Base-by-base conservation (phyloP, 2,888 invertebrate genomes). In the Temnothorax ravouxi region DNA sequence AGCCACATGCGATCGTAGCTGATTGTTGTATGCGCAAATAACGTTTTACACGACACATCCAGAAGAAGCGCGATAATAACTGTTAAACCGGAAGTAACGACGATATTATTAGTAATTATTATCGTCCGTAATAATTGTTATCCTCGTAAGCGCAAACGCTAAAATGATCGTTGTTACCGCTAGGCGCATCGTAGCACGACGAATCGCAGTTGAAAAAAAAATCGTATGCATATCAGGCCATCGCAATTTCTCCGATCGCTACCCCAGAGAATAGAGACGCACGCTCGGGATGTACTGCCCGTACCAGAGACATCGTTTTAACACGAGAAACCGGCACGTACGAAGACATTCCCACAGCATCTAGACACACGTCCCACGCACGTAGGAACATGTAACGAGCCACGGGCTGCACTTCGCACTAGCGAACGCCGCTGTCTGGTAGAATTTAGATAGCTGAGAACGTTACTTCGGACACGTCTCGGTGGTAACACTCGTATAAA, bases 131-230 rank as follows among this genome's bases (percentile, higher is more conserved):
- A 86, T 83, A 62, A 80, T 80, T 74, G 80, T 80, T 85, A 67
- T 79, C 75, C 44, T 83, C 79, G 82, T 74, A 61, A 79, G 67
- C 75, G 84, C 61, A 83, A 83, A 84, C 75, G 86, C 74, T 76
- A 69, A 87, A 66, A 66, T 64, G 52, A 75, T 86, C 75, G 83
- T 84, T 80, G 75, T 86, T 84, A 83, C 64, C 83, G 80, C 84
- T 56, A 83, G 67, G 34, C 54, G 77, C 61, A 80, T 83, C 61
- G 34, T 83, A 61, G 71, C 50, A 56, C 21, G 54, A 56, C 54
- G 44, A 71, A 59, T 80, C 47, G 34, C 79, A 59, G 71, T 54
- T 56, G 50, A 76, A 61, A 34, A 50, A 71, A 54, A 76, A 76
- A 76, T 67, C 67, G 41, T 77, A 77, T 67, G 77, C 79, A 71